Base-by-base conservation (phyloP, 2,888 invertebrate species). In the Drosophila leonis region DNA sequence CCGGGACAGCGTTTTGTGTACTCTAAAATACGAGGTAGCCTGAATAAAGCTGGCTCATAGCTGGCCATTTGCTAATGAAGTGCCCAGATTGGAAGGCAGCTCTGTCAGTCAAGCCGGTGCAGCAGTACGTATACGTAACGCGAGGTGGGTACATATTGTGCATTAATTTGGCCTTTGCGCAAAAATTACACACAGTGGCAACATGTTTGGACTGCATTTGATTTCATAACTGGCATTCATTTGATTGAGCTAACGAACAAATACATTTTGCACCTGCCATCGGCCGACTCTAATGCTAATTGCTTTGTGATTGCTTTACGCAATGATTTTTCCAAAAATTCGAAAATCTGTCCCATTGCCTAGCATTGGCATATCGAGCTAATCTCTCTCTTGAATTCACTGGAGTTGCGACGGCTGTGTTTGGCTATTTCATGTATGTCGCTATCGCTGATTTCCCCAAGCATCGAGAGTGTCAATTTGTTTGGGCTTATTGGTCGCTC, bases 381-480 rank as follows among this genome's bases (percentile, higher is more conserved):
- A 60, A 39, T 51, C 37, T 13, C 41, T 24, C 37, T 24, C 24
- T 24, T 29, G 37, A 12, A 33, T n/a, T 20, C 31, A 13, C 35
- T 24, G 18, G 10, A 42, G 29, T 13, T 49, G 59, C 48, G 27
- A 13, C 18, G 48, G n/a, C 48, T 65, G 61, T 59, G 52, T 67
- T 18, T 52, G 62, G 57, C 46, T 62, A 74, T 83, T 78, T 82
- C 76, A 75, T 35, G 76, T 80, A 67, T 75, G 75, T 70, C 56
- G 65, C 71, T 61, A 70, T 60, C 73, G 57, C 51, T 88, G 84
- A 86, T 88, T 86, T 86, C 86, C 86, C 86, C 72, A 86, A 82
- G 78, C 82, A 82, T 61, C 73, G 76, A 74, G 71, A 80, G 83
- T 88, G 88, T 86, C 87, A 84, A 86, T 88, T 82, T 82, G 84